A percentile compares a stretch with the other conserved stretches of the same genome.
phyloP scores from a whole-genome alignment of 1,140 invertebrate species.

The Cydia pomonella region DNA sequence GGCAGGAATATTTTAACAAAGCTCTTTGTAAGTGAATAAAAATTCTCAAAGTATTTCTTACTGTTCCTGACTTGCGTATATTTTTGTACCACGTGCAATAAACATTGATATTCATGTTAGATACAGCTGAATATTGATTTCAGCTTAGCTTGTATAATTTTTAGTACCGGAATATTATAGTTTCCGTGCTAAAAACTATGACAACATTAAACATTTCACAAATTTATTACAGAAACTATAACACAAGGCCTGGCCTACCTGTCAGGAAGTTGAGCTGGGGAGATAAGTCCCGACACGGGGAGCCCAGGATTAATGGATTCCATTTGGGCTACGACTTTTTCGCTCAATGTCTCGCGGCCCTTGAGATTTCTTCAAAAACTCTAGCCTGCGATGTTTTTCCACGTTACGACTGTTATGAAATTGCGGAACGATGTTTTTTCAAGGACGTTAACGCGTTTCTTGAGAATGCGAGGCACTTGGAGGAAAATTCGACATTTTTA shows the following conservation, averaged over 20 bases:
- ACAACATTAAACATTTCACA: not conserved
- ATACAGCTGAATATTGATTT: no score
- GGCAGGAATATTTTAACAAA: no score
- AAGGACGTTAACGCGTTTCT: constrained; percentile 9
- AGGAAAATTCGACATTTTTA: not conserved
- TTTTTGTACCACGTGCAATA: no score
- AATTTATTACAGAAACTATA: not conserved
- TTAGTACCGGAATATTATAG: no score
- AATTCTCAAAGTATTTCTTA: no score
- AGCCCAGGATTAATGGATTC: constrained; percentile 19
- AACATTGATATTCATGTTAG: no score
- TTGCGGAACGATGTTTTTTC: constrained; percentile 4
- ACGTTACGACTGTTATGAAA: constrained; percentile 14
- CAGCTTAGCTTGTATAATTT: no score
- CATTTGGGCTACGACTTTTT: constrained; percentile 16
- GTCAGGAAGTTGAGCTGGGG: constrained; percentile 7
- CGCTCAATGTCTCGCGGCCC: constrained; percentile 12
- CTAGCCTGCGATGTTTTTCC: constrained; percentile 2
- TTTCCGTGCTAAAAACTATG: not conserved
- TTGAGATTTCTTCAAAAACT: not conserved
- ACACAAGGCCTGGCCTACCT: constrained; percentile 2
- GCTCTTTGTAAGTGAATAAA: no score
- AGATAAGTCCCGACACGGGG: constrained; percentile 12
- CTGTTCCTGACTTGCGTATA: no score
- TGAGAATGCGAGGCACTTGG: not conserved